Base-by-base conservation (phyloP, 2,888 invertebrate species). In the Drosophila affinis region DNA sequence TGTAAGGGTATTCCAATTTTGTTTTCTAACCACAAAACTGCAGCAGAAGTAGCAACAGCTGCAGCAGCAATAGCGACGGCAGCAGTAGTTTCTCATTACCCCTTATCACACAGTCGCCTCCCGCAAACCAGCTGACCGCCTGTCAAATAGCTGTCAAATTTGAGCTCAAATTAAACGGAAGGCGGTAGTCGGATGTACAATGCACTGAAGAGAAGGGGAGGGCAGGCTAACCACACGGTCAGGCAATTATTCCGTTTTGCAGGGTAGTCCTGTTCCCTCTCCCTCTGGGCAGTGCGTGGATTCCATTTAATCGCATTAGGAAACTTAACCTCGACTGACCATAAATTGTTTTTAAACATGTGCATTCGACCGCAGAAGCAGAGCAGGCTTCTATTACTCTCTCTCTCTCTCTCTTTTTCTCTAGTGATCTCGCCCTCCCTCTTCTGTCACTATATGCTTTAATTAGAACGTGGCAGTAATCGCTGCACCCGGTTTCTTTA, bases 121-220 rank as follows among this genome's bases (percentile, higher is more conserved):
- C 34, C 9, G 9, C 51, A 10, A 10, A 24, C 18, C n/a, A 21
- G 21, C 48, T 39, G 62, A 57, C 62, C 32, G 59, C 60, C 74
- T 83, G 86, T 83, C 82, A 77, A 83, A 83, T 83, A 83, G 83
- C 81, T 86, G 82, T 83, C 86, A 83, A 81, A 86, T 81, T 83
- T 72, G 52, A 74, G 75, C 76, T 71, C 62, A 80, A 82, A 85
- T 86, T 83, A 81, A 83, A 86, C 72, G 54, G 44, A 67, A 59
- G 65, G 51, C 65, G 59, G 68, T 56, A 55, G 45, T 39, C 39
- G n/a, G 39, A 39, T 39, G 39, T 2, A n/a, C 39, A 39, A 3
- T 39, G n/a, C 39, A 7, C 2, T 14, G 14, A n/a, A 47, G 45
- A 32, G 55, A 27, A 32, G 52, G 61, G 53, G 3, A 4, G 34